Evolutionary conservation across 2,797 vertebrate species (phyloP).

Genomic region (Parauchenoglanis punctatus): DNA sequence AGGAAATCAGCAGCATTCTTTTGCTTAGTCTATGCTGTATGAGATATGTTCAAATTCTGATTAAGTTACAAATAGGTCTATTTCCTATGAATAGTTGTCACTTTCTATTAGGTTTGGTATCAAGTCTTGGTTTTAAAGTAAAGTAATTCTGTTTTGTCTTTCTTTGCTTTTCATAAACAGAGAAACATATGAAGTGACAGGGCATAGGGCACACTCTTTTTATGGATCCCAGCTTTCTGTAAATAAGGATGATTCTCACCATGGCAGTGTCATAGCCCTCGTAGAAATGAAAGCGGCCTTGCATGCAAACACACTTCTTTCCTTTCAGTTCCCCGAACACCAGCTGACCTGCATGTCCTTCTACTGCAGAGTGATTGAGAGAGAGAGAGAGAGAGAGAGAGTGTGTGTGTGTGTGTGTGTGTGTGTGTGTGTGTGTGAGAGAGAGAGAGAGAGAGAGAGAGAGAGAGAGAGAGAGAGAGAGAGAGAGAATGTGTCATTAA

Average conservation of each 20-base stretch:
- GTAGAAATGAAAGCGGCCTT: conserved; percentile 85
- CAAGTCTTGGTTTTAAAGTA: neutral
- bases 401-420: no score
- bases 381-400: neutral
- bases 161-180: neutral
- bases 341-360: conserved; percentile 78
- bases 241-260: conserved; percentile 66
- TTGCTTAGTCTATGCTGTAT: neutral
- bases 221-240: neutral
- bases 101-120: neutral
- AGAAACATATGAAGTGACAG: conserved; percentile 1
- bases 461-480: neutral
- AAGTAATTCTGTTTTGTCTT: neutral
- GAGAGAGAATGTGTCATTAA: neutral
- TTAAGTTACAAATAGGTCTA: neutral
- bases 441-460: neutral
- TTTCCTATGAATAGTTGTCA: neutral
- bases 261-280: conserved; percentile 77
- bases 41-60: neutral
- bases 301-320: conserved; percentile 81
- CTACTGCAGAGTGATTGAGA: conserved; percentile 62
- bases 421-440: no score
- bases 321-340: conserved; percentile 81
- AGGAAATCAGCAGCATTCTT: neutral
- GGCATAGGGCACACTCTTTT: neutral